Evolutionary conservation across 1,140 invertebrate genomes (phyloP).

Genomic region (Marisa cornuarietis): DNA sequence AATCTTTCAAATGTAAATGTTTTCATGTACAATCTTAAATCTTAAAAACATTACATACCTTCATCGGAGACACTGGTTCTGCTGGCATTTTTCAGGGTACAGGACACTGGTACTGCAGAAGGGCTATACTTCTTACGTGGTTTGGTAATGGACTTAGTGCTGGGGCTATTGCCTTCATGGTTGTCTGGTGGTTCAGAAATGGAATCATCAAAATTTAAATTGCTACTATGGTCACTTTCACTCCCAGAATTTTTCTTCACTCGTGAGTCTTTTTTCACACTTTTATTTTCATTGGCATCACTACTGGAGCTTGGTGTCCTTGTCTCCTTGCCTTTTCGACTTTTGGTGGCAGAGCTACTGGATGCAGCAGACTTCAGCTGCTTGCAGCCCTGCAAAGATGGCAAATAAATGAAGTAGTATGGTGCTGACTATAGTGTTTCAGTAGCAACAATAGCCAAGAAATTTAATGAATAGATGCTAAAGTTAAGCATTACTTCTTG

Average conservation of each 20-base stretch:
- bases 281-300: conserved; percentile 11
- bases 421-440: neutral
- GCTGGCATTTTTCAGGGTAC: neutral
- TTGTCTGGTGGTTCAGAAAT: no score
- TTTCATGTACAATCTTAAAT: no score
- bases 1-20: no score
- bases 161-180: no score
- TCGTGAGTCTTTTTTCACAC: neutral
- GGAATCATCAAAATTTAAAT: conserved; percentile 1
- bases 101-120: no score
- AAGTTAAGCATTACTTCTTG: no score
- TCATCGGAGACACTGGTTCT: conserved; percentile 11
- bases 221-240: conserved; percentile 11
- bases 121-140: no score
- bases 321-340: neutral
- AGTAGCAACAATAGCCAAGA: conserved; percentile 2
- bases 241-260: conserved; percentile 1
- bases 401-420: no score
- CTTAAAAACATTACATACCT: neutral
- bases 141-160: no score
- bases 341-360: conserved; percentile 10
- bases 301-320: neutral
- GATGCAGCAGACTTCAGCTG: conserved; percentile 21
- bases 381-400: conserved; percentile 23
- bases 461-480: neutral